Evolutionary conservation across 2,888 invertebrate genomes (phyloP).

Genomic region (Rhagium mordax): DNA sequence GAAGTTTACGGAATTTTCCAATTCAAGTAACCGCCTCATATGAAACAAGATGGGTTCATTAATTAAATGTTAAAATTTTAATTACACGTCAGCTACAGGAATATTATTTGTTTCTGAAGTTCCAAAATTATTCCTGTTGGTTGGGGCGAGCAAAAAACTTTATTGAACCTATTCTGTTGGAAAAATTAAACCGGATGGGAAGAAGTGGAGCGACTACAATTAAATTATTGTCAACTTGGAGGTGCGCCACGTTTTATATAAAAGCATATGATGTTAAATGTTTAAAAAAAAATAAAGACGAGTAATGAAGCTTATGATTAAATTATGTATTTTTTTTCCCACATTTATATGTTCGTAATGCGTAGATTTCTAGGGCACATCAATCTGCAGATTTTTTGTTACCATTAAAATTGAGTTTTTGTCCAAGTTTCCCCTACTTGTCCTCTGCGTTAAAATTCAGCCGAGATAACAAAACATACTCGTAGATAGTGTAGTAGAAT

Average conservation of each 20-base stretch:
- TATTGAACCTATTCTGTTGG: neutral
- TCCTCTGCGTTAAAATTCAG: neutral
- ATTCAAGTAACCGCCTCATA: neutral
- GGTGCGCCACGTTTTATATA: neutral
- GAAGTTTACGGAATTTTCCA: neutral
- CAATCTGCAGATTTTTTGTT: no score
- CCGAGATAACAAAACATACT: neutral
- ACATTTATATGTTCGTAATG: no score
- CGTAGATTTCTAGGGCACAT: no score
- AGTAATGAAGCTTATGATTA: no score
- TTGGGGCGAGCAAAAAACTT: neutral
- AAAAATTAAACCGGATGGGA: neutral
- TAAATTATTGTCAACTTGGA: neutral
- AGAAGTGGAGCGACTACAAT: neutral
- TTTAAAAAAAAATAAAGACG: no score
- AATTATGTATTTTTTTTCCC: no score
- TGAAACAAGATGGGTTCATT: conserved; percentile 16
- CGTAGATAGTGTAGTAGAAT: neutral
- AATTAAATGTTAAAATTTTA: conserved; percentile 25
- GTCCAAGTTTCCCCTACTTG: neutral
- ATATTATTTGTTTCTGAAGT: conserved; percentile 2
- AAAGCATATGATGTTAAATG: no score
- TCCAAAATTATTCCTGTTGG: conserved; percentile 11
- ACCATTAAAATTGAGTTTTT: no score
- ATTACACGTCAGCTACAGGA: conserved; percentile 23